phyloP scores from a whole-genome alignment of 2,113 vertebrate species.

The Perognathus longimembris region DNA sequence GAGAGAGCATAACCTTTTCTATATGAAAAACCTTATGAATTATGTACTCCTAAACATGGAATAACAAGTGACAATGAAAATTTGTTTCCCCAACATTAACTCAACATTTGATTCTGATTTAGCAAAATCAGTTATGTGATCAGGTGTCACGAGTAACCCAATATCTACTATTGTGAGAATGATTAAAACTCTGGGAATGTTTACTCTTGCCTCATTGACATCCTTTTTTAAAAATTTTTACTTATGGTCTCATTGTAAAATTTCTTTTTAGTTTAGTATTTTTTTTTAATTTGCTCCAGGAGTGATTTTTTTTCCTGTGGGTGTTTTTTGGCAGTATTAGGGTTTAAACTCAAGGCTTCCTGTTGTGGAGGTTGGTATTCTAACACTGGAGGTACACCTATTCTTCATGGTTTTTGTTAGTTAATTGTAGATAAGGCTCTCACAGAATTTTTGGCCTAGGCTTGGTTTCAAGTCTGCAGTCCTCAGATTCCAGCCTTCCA shows the following conservation, averaged over 20 bases:
- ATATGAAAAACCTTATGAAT: background rate
- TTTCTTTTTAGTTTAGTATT: background rate
- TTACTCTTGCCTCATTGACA: background rate
- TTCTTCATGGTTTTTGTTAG: no score
- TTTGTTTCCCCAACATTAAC: slow-evolving; percentile 2
- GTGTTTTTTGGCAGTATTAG: no score
- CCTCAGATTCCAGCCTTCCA: no score
- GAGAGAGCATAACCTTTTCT: background rate
- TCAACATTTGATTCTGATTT: slow-evolving; percentile 8
- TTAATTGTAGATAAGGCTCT: no score
- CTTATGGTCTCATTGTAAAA: background rate
- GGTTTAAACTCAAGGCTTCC: no score
- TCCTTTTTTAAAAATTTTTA: background rate
- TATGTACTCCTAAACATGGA: background rate
- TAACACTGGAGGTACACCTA: no score
- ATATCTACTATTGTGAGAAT: background rate
- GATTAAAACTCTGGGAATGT: background rate
- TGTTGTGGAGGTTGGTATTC: no score
- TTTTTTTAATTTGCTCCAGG: no score
- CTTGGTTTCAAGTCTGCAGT: no score
- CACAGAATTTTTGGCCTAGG: no score
- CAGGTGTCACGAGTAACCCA: background rate
- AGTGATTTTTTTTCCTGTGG: no score
- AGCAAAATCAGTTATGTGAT: background rate
- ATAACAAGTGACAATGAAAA: background rate